Evolutionary conservation across 2,888 invertebrate species (phyloP).

Genomic region (Pheosia tremula): DNA sequence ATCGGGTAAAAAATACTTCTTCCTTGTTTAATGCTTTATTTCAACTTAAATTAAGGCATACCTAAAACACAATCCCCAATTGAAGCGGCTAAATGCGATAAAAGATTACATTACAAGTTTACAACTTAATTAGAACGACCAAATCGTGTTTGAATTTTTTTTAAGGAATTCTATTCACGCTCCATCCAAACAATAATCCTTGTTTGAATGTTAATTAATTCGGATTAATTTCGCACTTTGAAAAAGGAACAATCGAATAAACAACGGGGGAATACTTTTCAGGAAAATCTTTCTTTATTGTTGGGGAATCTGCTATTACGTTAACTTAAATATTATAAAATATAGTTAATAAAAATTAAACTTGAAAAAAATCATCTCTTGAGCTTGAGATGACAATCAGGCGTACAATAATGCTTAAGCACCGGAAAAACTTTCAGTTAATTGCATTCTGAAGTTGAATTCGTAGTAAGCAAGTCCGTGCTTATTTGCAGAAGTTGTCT

Average conservation of each 20-base stretch:
- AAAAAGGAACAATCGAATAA: conserved; percentile 59
- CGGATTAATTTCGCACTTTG: conserved; percentile 67
- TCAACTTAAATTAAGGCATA: background rate
- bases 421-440: conserved; percentile 40
- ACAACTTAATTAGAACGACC: conserved; percentile 55
- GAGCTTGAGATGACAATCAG: conserved; percentile 12
- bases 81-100: conserved; percentile 34
- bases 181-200: conserved; percentile 70
- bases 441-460: conserved; percentile 54
- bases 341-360: conserved; percentile 15
- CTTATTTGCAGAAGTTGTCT: conserved; percentile 42
- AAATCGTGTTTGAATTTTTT: conserved; percentile 61
- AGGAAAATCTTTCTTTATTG: conserved; percentile 44
- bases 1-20: too few species aligned
- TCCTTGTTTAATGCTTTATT: background rate
- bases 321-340: conserved; percentile 18
- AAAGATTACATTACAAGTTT: conserved; percentile 44
- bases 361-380: conserved; percentile 13
- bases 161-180: conserved; percentile 61
- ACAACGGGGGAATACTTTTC: conserved; percentile 52
- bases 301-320: conserved; percentile 34
- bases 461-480: conserved; percentile 43
- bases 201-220: conserved; percentile 78
- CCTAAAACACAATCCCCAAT: conserved; percentile 3
- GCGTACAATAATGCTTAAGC: conserved; percentile 21